Percentiles rank a stretch among this genome's conserved stretches.
phyloP scores from a whole-genome alignment of 2,888 invertebrate species.

The Thecophora atra region DNA sequence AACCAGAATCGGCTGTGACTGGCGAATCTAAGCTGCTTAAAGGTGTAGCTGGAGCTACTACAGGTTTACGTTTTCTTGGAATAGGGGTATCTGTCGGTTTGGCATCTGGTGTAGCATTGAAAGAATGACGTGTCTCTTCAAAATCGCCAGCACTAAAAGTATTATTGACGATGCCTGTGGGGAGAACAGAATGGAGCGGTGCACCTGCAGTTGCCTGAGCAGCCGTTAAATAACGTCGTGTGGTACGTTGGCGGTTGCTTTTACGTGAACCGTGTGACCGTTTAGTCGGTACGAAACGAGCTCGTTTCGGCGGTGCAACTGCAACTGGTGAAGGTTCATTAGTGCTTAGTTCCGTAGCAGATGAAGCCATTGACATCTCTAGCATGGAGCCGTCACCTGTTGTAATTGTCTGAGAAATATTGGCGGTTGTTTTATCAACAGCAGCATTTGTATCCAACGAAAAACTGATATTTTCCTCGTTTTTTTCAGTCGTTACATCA shows the following conservation, averaged over 20 bases:
- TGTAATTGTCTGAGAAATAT: constrained; percentile 38
- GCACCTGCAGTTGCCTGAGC: constrained; percentile 45
- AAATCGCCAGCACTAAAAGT: constrained; percentile 49
- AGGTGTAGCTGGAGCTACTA: constrained; percentile 48
- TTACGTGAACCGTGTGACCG: constrained; percentile 61
- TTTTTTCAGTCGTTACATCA: background rate
- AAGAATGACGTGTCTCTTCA: constrained; percentile 61
- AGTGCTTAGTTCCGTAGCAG: constrained; percentile 39
- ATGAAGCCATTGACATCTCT: constrained; percentile 42
- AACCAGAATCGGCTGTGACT: constrained; percentile 53
- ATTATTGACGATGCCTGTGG: constrained; percentile 33
- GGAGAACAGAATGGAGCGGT: constrained; percentile 20
- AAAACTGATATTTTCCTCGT: background rate
- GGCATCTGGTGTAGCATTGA: constrained; percentile 58
- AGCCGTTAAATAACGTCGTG: constrained; percentile 56
- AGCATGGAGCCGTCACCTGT: constrained; percentile 35
- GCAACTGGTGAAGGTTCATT: constrained; percentile 17
- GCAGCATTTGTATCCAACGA: background rate
- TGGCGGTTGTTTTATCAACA: constrained; percentile 10
- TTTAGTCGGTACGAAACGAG: constrained; percentile 64
- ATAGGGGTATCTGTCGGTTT: constrained; percentile 39
- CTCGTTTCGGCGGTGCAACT: constrained; percentile 45
- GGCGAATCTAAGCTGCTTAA: constrained; percentile 54
- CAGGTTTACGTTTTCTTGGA: constrained; percentile 52
- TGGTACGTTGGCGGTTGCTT: constrained; percentile 63